Conservation (phyloP, 2,113 vertebrate species). For the Heterotis niloticus region DNA sequence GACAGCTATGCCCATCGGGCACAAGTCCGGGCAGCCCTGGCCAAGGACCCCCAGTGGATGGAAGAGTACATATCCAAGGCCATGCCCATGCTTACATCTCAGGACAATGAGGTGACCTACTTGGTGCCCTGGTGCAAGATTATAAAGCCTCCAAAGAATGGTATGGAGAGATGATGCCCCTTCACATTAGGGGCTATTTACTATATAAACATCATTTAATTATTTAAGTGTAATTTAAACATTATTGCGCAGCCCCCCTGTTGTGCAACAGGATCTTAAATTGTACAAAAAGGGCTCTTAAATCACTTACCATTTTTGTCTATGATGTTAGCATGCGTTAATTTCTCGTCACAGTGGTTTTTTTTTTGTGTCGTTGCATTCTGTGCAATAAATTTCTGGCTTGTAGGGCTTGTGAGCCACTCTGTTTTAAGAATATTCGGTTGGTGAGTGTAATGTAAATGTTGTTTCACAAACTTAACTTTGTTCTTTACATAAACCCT, state of each 20-base stretch:
- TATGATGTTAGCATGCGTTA: too few species aligned
- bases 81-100: slow-evolving; percentile 67
- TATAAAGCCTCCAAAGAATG: slow-evolving; percentile 72
- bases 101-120: slow-evolving; percentile 78
- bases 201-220: not conserved
- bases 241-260: not conserved
- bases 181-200: not conserved
- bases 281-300: too few species aligned
- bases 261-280: not conserved
- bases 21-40: slow-evolving; percentile 68
- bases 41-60: slow-evolving; percentile 76
- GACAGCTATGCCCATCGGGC: slow-evolving; percentile 79
- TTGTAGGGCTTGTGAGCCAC: too few species aligned
- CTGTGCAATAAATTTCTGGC: too few species aligned
- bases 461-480: too few species aligned
- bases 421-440: too few species aligned
- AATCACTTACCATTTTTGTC: too few species aligned
- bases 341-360: too few species aligned
- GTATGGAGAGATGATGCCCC: slow-evolving; percentile 51
- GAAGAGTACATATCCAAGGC: slow-evolving; percentile 67
- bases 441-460: too few species aligned
- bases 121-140: slow-evolving; percentile 85
- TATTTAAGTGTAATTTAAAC: too few species aligned
- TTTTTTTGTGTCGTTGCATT: too few species aligned
- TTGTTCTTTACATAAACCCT: too few species aligned